phyloP scores from a whole-genome alignment of 2,113 vertebrate genomes.

The Numenius arquata region DNA sequence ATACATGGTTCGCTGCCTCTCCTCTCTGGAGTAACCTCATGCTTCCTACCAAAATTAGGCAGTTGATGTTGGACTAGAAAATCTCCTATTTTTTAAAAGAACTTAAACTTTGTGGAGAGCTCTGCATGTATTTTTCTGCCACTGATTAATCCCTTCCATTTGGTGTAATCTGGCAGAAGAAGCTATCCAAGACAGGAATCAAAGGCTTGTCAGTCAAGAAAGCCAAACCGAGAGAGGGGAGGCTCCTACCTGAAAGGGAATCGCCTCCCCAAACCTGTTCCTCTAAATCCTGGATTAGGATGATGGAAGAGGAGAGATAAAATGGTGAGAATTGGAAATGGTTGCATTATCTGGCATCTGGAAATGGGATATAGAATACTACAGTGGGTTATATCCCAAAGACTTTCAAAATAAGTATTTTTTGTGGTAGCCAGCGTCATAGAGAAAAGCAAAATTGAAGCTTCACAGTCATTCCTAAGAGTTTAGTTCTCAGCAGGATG shows the following conservation, averaged over 20 bases:
- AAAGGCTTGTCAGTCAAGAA: neutral
- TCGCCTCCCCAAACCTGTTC: neutral
- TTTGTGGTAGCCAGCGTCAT: neutral
- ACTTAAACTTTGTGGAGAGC: neutral
- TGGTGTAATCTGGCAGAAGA: neutral
- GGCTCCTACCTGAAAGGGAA: neutral
- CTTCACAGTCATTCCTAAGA: rapidly evolving
- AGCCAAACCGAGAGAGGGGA: neutral
- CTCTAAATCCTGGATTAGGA: neutral
- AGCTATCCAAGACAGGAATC: neutral
- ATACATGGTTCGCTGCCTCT: constrained; percentile 40
- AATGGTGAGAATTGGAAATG: neutral
- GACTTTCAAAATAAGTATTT: neutral
- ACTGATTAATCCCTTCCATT: constrained; percentile 37
- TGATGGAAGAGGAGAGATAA: neutral
- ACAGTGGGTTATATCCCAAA: neutral
- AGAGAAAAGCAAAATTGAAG: neutral
- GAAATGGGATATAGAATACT: neutral
- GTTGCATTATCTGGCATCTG: neutral
- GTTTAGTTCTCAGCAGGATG: neutral
- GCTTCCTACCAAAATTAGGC: constrained; percentile 64
- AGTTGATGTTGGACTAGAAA: constrained; percentile 13
- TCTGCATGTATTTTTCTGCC: neutral
- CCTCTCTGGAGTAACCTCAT: constrained; percentile 52
- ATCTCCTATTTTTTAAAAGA: constrained; percentile 1